These are phyloP conservation scores for Rattus rattus DNA, from an alignment of 2,113 vertebrate species.

Conservation along the genomic window DNA sequence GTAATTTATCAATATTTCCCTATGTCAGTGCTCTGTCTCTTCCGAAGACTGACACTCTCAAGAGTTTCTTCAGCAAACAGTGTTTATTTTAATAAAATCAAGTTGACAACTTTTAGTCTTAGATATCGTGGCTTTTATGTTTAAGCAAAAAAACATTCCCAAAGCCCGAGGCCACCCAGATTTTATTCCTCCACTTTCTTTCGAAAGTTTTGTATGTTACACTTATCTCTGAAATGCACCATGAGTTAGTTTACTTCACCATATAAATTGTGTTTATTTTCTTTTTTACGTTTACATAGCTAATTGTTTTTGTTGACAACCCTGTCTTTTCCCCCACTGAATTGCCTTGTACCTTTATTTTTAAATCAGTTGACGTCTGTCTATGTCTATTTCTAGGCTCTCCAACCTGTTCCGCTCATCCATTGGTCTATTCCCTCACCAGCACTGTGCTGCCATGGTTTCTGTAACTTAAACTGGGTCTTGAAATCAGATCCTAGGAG, in stretches of 20 bases:
- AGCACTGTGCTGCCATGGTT: background rate
- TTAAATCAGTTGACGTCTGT: background rate
- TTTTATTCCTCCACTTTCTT: conserved; percentile 14
- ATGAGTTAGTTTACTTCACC: conserved; percentile 1
- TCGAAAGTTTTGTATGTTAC: conserved; percentile 14
- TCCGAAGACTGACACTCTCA: background rate
- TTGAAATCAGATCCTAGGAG: background rate
- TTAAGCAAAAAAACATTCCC: conserved; percentile 10
- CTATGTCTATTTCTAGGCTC: background rate
- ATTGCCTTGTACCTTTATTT: conserved; percentile 1
- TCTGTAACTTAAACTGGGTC: background rate
- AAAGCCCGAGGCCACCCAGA: background rate
- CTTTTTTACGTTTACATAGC: background rate
- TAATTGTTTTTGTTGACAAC: conserved; percentile 28
- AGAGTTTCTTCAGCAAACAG: background rate
- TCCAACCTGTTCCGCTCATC: background rate
- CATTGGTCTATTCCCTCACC: background rate
- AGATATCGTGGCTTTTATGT: background rate
- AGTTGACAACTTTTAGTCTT: conserved; percentile 7
- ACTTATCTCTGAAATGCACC: background rate
- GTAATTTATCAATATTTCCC: conserved; percentile 37
- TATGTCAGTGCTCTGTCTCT: background rate
- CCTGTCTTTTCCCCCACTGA: background rate
- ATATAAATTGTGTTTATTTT: background rate
- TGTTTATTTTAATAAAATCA: conserved; percentile 37